Evolutionary conservation across 2,888 invertebrate species (phyloP), one percentile per base, ranked within the genome.

Genomic region (Phaonia tiefii): DNA sequence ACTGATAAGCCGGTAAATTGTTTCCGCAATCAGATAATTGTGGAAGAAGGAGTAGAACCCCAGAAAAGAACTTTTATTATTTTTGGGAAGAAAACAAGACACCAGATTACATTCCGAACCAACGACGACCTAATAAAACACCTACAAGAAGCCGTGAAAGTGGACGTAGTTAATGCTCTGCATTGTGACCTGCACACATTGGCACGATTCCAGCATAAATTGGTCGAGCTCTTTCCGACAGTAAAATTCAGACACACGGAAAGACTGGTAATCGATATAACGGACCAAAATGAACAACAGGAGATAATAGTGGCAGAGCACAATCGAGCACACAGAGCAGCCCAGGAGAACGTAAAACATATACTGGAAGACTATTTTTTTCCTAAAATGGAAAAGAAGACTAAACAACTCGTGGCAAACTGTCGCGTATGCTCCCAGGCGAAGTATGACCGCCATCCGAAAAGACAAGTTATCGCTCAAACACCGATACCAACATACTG

Each of bases 1-100:
- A 82, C 79, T 11, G 80, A 83, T 1, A 84, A 83, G 8, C 84
- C 84, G 2, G 17, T 84, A 10, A 85, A 85, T 46, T 83, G 84
- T 26, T 85, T 83, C 17, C 60, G 71, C 63, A 84, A 85, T 13
- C 81, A 84, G 44, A 83, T 84, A 11, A 20, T 85, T 22, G 46
- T 84, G 5, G 80, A 84, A 49, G 77, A 80, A 58, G 10, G 20
- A 17, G 20, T 10, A 17, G 10, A 10, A 20, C 8, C 15, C 20
- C 20, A 10, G 20, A 17, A 17, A 17, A 17, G 20, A 49, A 49
- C 49, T 5, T 10, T 20, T 10, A 49, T 49, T 20, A 15, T 15
- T 31, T 51, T 49, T 8, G 20, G 20, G 10, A 20, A 20, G 8
- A 49, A 49, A 20, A 49, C 20, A 3, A 17, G 49, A 20, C 49